These are phyloP conservation scores for Brachyhypopomus gauderio DNA, from an alignment of 2,113 vertebrate genomes.

Conservation along the genomic window DNA sequence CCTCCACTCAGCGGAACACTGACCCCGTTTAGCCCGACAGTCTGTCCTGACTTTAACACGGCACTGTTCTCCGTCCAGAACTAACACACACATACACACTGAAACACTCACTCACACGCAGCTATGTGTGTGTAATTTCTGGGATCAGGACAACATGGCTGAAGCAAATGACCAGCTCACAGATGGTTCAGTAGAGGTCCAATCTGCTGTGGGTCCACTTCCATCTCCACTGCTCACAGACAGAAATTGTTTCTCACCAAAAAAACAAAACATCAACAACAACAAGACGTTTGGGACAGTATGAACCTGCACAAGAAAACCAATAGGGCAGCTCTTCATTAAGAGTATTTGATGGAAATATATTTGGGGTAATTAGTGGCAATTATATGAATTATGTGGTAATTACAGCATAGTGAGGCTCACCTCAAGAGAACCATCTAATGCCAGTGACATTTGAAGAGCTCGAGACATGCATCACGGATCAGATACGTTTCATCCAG, in stretches of 20 bases:
- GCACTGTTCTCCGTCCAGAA: constrained; percentile 25
- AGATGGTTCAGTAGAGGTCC: background rate
- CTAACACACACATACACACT: constrained; percentile 25
- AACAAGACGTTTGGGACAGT: background rate
- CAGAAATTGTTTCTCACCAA: background rate
- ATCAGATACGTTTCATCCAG: background rate
- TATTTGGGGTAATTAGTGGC: constrained; percentile 26
- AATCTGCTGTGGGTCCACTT: constrained; percentile 27
- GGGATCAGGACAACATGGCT: constrained; percentile 40
- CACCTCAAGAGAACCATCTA: background rate
- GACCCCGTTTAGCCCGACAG: constrained; percentile 30
- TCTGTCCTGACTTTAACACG: constrained; percentile 40
- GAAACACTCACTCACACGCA: background rate
- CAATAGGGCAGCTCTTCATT: constrained; percentile 23
- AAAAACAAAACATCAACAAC: background rate
- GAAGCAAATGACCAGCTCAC: constrained; percentile 27
- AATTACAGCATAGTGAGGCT: background rate
- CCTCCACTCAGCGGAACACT: background rate
- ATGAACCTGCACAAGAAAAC: constrained; percentile 18
- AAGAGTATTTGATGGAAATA: constrained; percentile 24
- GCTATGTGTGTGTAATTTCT: constrained; percentile 34
- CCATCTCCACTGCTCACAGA: background rate
- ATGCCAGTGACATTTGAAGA: background rate
- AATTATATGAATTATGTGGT: constrained; percentile 13
- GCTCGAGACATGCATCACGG: background rate